phyloP scores from a whole-genome alignment of 1,140 invertebrate genomes.

The Euwallacea fornicatus region DNA sequence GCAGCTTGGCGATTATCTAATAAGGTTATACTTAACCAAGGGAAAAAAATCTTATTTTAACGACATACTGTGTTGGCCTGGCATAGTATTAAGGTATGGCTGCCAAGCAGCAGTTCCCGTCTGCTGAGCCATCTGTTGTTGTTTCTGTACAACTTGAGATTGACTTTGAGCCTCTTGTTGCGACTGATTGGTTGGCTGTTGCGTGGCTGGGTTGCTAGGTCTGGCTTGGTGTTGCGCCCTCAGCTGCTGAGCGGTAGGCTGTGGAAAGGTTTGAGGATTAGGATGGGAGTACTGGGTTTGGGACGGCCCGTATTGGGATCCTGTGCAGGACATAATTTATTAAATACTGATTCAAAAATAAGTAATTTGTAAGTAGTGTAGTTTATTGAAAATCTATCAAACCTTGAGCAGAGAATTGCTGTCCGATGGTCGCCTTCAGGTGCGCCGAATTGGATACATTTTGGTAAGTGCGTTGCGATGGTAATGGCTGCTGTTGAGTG shows the following conservation, averaged over 20 bases:
- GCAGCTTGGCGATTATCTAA: too few species aligned
- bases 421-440: conserved; percentile 25
- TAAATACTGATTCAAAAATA: not conserved
- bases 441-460: conserved; percentile 49
- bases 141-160: conserved; percentile 13
- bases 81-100: conserved; percentile 41
- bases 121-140: conserved; percentile 42
- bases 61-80: conserved; percentile 25
- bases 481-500: conserved; percentile 50
- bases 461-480: conserved; percentile 44
- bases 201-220: conserved; percentile 25
- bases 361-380: not conserved
- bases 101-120: conserved; percentile 42
- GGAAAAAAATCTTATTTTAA: too few species aligned
- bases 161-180: conserved; percentile 38
- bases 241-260: conserved; percentile 48
- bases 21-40: too few species aligned
- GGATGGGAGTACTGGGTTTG: conserved; percentile 34
- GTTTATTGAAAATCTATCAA: not conserved
- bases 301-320: conserved; percentile 36
- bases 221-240: conserved; percentile 50
- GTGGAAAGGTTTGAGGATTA: conserved; percentile 30
- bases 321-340: not conserved
- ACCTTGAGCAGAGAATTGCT: conserved; percentile 33
- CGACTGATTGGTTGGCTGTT: conserved; percentile 38